Base-by-base conservation (phyloP, 35 echinoderm and acorn worm genomes). In the Diadema setosum region DNA sequence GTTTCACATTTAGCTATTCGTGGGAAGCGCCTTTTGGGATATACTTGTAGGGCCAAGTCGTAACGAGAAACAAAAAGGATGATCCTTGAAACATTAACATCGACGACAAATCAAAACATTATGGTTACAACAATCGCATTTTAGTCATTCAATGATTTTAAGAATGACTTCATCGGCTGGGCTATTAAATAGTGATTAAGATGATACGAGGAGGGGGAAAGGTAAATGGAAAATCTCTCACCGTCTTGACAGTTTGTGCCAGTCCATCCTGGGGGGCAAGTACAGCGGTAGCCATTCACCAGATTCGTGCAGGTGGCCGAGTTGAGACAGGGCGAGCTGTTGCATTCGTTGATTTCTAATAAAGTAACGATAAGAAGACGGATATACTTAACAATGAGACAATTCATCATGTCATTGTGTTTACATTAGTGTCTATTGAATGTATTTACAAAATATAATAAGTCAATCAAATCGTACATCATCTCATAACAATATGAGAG, bases 311-410 rank as follows among this genome's bases (percentile, higher is more conserved):
- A 91, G 39, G 70, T 24, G 0, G 69, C 90, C n/a, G 64, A 43
- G 12, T 70, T 21, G 35, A 46, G 85, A 36, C 85, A 87, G 1
- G 85, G 85, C 18, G 74, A 55, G 17, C 46, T 43, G 39, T 49
- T 34, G 27, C 84, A 87, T 36, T 39, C 37, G 42, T 87, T 87
- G 35, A 64, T 50, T 41, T 30, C 84, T 87, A 33, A n/a, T n/a
- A n/a, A n/a, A n/a, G n/a, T n/a, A 27, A 32, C 26, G 24, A 17
- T 2, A 20, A 52, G 33, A 61, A 65, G 33, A 8, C 18, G 20
- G 20, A 20, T 65, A 18, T 65, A 18, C 7, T 7, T 26, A 65
- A 26, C 18, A 4, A 31, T 6, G 33, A 65, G 33, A 65, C 4
- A 65, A 65, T 26, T 65, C 7, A 31, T n/a, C 33, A 4, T 31